Conservation (phyloP, 1,140 invertebrate genomes). For the Druon quercuslanigerum region DNA sequence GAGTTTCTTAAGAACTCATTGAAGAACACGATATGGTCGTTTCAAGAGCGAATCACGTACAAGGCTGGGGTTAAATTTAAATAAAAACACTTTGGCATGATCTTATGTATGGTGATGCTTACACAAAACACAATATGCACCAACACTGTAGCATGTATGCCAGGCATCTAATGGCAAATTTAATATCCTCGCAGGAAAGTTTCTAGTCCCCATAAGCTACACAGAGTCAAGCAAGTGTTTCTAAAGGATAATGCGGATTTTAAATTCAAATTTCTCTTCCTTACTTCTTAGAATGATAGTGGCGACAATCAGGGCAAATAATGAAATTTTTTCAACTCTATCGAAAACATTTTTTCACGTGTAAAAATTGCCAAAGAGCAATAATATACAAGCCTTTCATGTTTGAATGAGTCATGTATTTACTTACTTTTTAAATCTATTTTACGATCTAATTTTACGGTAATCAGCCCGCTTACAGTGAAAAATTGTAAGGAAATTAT, state of each 20-base stretch:
- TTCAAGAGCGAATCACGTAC: conserved; percentile 1
- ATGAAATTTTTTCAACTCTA: too few relatives aligned
- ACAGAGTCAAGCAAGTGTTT: conserved; percentile 10
- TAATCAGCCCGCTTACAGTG: too few relatives aligned
- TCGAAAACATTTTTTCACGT: too few relatives aligned
- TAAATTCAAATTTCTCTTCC: conserved; percentile 22
- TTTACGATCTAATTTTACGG: too few relatives aligned
- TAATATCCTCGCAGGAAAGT: conserved; percentile 18
- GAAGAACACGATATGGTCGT: neutral
- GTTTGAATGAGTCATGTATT: too few relatives aligned
- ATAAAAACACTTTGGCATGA: conserved; percentile 18
- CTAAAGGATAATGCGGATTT: neutral
- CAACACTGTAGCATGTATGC: neutral
- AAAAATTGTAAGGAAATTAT: too few relatives aligned
- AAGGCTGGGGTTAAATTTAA: neutral
- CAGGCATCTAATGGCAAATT: neutral
- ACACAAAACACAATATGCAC: neutral
- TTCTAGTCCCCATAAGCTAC: conserved; percentile 8
- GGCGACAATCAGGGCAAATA: too few relatives aligned
- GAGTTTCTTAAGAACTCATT: conserved; percentile 15
- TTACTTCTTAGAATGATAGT: too few relatives aligned
- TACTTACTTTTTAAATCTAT: too few relatives aligned
- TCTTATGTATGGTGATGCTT: neutral
- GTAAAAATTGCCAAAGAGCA: too few relatives aligned
- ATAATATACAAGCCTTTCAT: too few relatives aligned